Conservation (phyloP, 1,140 invertebrate species). For the Luehdorfia chinensis region DNA sequence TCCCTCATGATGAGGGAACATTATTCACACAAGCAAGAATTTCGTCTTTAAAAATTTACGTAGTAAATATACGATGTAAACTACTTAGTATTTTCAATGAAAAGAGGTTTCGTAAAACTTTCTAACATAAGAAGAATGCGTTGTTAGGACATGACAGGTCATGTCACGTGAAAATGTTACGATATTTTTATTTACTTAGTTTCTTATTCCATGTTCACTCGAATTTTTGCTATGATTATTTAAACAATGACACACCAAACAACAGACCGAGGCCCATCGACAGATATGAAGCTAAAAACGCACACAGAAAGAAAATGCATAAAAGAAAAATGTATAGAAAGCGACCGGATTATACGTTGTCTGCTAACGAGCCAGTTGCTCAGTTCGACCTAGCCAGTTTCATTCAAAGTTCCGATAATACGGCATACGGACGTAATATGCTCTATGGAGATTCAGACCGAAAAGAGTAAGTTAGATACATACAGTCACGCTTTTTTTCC, state of each 20-base stretch:
- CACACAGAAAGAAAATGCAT: neutral
- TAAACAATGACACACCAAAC: conserved; percentile 8
- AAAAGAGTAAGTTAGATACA: conserved; percentile 5
- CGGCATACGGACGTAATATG: too few species aligned
- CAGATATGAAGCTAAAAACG: neutral
- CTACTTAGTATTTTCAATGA: too few species aligned
- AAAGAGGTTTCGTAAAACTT: conserved; percentile 1
- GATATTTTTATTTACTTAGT: conserved; percentile 43
- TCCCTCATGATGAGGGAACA: neutral
- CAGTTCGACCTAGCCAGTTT: conserved; percentile 38
- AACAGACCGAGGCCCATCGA: conserved; percentile 1
- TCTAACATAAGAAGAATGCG: too few species aligned
- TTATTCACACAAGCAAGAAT: too few species aligned
- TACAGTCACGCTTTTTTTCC: too few species aligned
- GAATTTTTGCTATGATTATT: conserved; percentile 34
- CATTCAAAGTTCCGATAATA: conserved; percentile 28
- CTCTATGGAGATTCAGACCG: neutral
- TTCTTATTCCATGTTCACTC: conserved; percentile 38
- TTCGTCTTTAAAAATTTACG: too few species aligned
- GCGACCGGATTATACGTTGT: neutral
- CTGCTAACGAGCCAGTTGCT: conserved; percentile 22
- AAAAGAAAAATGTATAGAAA: conserved; percentile 2
- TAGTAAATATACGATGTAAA: too few species aligned
- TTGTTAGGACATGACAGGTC: conserved; percentile 16
- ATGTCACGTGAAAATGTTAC: conserved; percentile 40